These are phyloP conservation scores for Myoxocephalus aenaeus DNA, from an alignment of 2,797 vertebrate species.

Conservation along the genomic window DNA sequence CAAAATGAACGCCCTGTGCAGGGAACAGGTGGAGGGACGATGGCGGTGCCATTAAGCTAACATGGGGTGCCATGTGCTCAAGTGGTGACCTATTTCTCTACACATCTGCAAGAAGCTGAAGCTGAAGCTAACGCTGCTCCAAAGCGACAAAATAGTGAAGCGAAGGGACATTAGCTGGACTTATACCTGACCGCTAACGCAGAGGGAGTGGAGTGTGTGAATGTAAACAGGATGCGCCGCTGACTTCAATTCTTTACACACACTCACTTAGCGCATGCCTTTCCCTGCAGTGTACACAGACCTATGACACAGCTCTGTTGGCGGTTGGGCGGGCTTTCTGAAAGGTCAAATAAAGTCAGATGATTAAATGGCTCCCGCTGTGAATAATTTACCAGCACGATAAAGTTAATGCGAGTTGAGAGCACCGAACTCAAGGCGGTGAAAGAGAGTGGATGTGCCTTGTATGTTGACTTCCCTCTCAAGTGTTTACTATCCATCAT, in stretches of 20 bases:
- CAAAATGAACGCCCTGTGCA: slow-evolving; percentile 33
- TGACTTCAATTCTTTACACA: slow-evolving; percentile 60
- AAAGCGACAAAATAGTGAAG: slow-evolving; percentile 13
- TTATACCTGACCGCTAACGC: slow-evolving; percentile 7
- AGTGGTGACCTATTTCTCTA: slow-evolving; percentile 11
- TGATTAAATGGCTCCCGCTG: slow-evolving; percentile 58
- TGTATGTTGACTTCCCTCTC: slow-evolving; percentile 38
- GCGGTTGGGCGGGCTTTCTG: slow-evolving; percentile 23
- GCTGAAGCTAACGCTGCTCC: slow-evolving; percentile 16
- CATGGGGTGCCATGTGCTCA: not conserved
- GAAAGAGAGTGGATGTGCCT: slow-evolving; percentile 24
- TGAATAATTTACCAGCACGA: slow-evolving; percentile 71
- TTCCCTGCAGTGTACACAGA: slow-evolving; percentile 67
- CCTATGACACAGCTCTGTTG: slow-evolving; percentile 43
- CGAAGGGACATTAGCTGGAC: slow-evolving; percentile 4
- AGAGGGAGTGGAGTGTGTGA: slow-evolving; percentile 37
- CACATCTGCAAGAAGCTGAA: not conserved
- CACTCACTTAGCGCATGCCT: slow-evolving; percentile 68
- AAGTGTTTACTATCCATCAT: slow-evolving; percentile 55
- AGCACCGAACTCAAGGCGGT: not conserved
- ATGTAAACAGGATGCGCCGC: slow-evolving; percentile 67
- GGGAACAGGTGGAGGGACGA: slow-evolving; percentile 60
- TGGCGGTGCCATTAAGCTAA: not conserved
- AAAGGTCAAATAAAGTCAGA: slow-evolving; percentile 48
- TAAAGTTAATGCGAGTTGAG: slow-evolving; percentile 28